A percentile compares a stretch with the other conserved stretches of the same genome.
Evolutionary conservation across 2,113 vertebrate species (phyloP).

Genomic region (Boleophthalmus pectinirostris): DNA sequence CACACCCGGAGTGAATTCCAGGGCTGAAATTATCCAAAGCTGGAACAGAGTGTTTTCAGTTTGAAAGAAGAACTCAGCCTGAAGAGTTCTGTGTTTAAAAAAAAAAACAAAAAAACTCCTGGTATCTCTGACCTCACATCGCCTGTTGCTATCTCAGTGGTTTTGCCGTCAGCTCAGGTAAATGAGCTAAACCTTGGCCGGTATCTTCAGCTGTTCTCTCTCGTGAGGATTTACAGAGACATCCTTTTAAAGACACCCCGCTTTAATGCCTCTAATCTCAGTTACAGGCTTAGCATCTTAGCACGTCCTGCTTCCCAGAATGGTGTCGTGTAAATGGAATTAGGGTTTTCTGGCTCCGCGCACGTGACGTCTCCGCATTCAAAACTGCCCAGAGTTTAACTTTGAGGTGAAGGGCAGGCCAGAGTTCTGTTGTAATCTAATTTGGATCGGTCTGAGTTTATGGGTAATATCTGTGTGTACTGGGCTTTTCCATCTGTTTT

Average conservation of each 20-base stretch:
- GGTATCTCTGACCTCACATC: neutral
- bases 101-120: neutral
- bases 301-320: neutral
- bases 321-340: neutral
- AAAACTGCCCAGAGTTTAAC: neutral
- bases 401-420: neutral
- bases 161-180: conserved; percentile 32
- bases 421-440: neutral
- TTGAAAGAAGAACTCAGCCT: no score
- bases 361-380: neutral
- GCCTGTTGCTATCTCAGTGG: conserved; percentile 31
- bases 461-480: no score
- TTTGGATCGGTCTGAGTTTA: neutral
- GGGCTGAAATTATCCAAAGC: no score
- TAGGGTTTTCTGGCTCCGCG: neutral
- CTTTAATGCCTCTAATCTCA: neutral
- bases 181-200: conserved; percentile 44
- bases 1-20: no score
- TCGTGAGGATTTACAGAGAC: conserved; percentile 56
- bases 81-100: no score
- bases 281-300: neutral
- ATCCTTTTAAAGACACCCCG: neutral
- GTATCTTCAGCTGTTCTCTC: conserved; percentile 55
- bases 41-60: no score
- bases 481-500: no score